Conservation (phyloP, 2,888 invertebrate genomes). For the Euspilapteryx auroguttella region DNA sequence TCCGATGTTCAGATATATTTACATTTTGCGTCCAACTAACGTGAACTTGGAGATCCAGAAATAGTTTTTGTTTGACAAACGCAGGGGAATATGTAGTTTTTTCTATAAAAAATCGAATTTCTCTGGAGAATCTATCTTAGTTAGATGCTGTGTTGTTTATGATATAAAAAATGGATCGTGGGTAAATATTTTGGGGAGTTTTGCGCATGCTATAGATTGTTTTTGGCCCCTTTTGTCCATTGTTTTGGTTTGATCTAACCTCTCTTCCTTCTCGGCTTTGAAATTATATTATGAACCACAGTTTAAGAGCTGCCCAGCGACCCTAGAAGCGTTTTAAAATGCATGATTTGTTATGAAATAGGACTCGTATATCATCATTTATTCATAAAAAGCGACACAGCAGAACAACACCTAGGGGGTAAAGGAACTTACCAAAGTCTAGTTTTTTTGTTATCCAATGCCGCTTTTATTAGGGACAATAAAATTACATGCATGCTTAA, state of each 20-base stretch:
- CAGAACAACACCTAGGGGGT: too few relatives aligned
- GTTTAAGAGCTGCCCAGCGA: too few relatives aligned
- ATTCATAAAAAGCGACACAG: too few relatives aligned
- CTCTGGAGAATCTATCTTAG: conserved; percentile 32
- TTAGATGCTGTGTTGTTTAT: conserved; percentile 24
- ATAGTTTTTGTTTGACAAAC: conserved; percentile 56
- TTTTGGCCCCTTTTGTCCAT: conserved; percentile 14
- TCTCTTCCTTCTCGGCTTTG: too few relatives aligned
- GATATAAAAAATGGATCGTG: conserved; percentile 41
- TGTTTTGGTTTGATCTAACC: conserved; percentile 49
- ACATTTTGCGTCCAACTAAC: conserved; percentile 32
- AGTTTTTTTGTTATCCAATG: too few relatives aligned
- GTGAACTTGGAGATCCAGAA: conserved; percentile 53
- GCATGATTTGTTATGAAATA: too few relatives aligned
- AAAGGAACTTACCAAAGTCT: too few relatives aligned
- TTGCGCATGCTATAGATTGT: conserved; percentile 12
- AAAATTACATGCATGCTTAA: too few relatives aligned
- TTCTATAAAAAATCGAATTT: conserved; percentile 31
- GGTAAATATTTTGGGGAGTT: conserved; percentile 35
- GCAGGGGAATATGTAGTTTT: conserved; percentile 54
- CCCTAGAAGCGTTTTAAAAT: too few relatives aligned
- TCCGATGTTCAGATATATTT: conserved; percentile 15
- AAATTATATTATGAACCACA: too few relatives aligned
- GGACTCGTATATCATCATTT: too few relatives aligned
- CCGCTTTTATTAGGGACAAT: too few relatives aligned